Evolutionary conservation across 2,797 vertebrate species (phyloP).

Genomic region (Cygnus olor): DNA sequence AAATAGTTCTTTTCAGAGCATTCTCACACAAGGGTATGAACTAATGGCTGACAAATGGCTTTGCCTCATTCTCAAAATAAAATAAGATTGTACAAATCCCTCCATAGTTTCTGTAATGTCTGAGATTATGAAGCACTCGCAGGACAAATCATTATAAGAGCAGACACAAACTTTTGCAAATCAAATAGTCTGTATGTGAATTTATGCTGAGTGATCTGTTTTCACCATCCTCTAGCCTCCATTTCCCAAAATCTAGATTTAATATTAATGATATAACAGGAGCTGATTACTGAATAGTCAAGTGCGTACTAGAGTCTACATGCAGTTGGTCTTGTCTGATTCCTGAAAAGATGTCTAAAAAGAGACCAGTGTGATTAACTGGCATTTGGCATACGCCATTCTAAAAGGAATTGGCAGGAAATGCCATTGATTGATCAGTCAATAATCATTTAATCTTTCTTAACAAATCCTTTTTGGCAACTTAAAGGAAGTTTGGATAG

Average conservation of each 20-base stretch:
- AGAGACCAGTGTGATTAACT: not conserved
- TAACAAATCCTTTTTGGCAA: not conserved
- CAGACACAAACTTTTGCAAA: not conserved
- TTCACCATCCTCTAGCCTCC: not conserved
- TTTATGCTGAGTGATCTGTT: not conserved
- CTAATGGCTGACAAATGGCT: not conserved
- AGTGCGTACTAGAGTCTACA: not conserved
- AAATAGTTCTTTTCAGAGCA: not conserved
- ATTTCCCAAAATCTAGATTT: not conserved
- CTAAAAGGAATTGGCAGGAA: not conserved
- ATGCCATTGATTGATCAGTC: not conserved
- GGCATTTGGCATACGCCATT: not conserved
- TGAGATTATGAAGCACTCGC: not conserved
- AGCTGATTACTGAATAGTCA: conserved; percentile 20
- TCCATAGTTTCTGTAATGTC: not conserved
- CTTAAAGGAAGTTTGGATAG: not conserved
- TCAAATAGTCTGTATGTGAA: not conserved
- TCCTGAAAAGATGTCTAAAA: not conserved
- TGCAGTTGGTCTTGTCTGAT: not conserved
- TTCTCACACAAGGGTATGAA: not conserved
- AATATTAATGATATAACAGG: not conserved
- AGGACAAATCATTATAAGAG: not conserved
- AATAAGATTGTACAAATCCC: not conserved
- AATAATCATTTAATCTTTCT: not conserved
- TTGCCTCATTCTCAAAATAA: not conserved